phyloP scores from a whole-genome alignment of 2,888 invertebrate genomes.

The Spodoptera picta region DNA sequence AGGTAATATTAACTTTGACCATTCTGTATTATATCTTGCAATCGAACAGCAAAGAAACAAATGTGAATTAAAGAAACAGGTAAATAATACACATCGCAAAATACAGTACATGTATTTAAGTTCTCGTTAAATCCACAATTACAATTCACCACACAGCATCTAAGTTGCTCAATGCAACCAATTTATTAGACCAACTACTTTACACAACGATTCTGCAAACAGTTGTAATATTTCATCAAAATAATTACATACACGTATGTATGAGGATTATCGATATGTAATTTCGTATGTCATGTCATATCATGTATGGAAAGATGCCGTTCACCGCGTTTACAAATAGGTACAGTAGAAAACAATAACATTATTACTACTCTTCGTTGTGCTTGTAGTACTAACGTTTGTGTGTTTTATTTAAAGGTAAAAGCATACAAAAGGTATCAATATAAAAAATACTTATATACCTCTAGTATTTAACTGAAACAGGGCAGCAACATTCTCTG shows the following conservation, averaged over 20 bases:
- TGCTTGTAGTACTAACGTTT: too few relatives aligned
- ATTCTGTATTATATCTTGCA: too few relatives aligned
- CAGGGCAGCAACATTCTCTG: too few relatives aligned
- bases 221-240: constrained; percentile 38
- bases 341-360: too few relatives aligned
- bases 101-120: background rate
- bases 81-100: background rate
- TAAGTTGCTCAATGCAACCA: constrained; percentile 23
- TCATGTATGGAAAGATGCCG: constrained; percentile 9
- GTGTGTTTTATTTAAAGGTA: too few relatives aligned
- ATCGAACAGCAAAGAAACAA: too few relatives aligned
- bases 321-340: too few relatives aligned
- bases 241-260: constrained; percentile 31
- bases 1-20: too few relatives aligned
- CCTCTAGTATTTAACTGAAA: too few relatives aligned
- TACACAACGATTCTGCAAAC: constrained; percentile 43
- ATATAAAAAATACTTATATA: too few relatives aligned
- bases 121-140: constrained; percentile 8
- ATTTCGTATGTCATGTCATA: constrained; percentile 22
- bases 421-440: too few relatives aligned
- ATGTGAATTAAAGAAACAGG: background rate
- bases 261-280: constrained; percentile 5
- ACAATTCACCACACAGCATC: background rate
- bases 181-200: constrained; percentile 35
- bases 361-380: too few relatives aligned